A percentile compares a stretch with the other conserved stretches of the same genome.
Conservation (phyloP, 2,888 invertebrate species). For the Sinhomidia bicolor region DNA sequence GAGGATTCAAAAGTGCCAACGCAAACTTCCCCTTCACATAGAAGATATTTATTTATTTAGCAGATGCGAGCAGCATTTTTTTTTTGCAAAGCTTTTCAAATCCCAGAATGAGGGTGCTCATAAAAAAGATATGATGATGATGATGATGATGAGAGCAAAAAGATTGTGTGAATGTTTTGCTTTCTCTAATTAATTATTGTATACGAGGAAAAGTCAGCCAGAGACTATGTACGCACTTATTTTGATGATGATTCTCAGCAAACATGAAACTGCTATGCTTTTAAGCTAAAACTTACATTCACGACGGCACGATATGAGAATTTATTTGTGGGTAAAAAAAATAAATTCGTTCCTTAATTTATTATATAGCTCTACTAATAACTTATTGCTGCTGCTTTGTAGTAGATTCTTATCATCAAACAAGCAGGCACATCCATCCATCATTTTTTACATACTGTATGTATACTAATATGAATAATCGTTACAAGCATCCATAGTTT, state of each 20-base stretch:
- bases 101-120: neutral
- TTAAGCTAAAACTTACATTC: neutral
- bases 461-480: too few species aligned
- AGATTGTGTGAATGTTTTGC: neutral
- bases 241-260: neutral
- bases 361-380: neutral
- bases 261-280: neutral
- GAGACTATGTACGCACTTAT: neutral
- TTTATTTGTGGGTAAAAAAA: neutral
- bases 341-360: neutral
- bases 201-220: neutral
- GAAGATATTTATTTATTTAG: too few species aligned
- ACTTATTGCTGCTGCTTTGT: neutral
- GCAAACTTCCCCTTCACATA: too few species aligned
- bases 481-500: too few species aligned
- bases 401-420: neutral
- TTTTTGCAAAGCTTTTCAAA: neutral
- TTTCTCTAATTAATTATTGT: conserved; percentile 5
- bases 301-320: neutral
- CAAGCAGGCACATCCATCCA: neutral
- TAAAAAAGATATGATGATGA: neutral
- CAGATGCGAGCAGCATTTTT: too few species aligned
- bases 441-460: too few species aligned
- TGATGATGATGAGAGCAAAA: neutral
- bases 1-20: too few species aligned